Conservation (phyloP, 1,140 invertebrate species). For the Ips typographus region DNA sequence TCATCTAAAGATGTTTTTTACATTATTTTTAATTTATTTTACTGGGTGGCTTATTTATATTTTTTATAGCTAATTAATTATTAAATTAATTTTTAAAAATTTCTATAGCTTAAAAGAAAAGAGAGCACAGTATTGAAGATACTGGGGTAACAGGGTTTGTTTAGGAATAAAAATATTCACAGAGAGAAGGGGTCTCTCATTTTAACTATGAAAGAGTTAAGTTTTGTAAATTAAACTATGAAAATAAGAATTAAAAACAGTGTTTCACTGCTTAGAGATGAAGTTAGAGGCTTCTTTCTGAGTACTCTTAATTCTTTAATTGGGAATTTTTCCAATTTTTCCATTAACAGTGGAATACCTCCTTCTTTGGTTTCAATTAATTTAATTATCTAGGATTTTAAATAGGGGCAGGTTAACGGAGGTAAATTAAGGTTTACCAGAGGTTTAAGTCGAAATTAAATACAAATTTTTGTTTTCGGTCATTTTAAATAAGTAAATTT, state of each 20-base stretch:
- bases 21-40: slow-evolving; percentile 4
- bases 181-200: slow-evolving; percentile 52
- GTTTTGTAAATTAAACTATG: slow-evolving; percentile 60
- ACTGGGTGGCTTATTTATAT: slow-evolving; percentile 40
- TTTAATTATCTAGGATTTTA: neutral
- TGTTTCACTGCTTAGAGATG: slow-evolving; percentile 39
- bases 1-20: slow-evolving; percentile 41
- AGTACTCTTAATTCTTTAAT: slow-evolving; percentile 50
- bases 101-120: slow-evolving; percentile 59
- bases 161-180: slow-evolving; percentile 50
- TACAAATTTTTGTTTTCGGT: neutral
- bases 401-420: neutral
- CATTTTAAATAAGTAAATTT: neutral
- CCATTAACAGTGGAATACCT: slow-evolving; percentile 8
- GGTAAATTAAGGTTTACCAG: neutral
- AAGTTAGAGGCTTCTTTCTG: slow-evolving; percentile 48
- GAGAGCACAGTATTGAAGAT: slow-evolving; percentile 63
- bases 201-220: slow-evolving; percentile 60
- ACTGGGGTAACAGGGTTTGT: slow-evolving; percentile 51
- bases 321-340: slow-evolving; percentile 1
- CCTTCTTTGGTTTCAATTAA: slow-evolving; percentile 7
- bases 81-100: slow-evolving; percentile 1
- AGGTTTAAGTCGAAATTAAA: slow-evolving; percentile 2
- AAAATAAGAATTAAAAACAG: slow-evolving; percentile 50
- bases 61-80: slow-evolving; percentile 37